Evolutionary conservation across 2,113 vertebrate species (phyloP).

Genomic region (Noturus placidus): DNA sequence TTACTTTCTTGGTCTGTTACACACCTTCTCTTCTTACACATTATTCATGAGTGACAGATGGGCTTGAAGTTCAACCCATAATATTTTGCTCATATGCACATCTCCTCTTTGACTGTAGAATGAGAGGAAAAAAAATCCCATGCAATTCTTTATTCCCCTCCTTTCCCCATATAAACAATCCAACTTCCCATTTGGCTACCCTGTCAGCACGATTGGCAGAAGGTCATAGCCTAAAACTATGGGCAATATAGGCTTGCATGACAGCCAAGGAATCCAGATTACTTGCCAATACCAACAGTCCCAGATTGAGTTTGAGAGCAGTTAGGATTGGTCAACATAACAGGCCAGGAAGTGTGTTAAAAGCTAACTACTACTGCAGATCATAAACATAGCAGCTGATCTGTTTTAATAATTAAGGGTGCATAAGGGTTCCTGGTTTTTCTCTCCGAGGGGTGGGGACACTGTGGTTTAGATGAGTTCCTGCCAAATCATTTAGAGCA

Average conservation of each 20-base stretch:
- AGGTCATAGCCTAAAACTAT: background rate
- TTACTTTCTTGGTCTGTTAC: conserved; percentile 8
- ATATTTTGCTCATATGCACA: conserved; percentile 9
- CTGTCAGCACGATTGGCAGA: background rate
- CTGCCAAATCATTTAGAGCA: background rate
- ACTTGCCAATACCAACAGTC: background rate
- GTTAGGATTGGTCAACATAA: background rate
- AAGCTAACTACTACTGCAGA: background rate
- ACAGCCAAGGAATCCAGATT: background rate
- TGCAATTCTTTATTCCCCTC: background rate
- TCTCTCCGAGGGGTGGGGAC: background rate
- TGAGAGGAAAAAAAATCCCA: background rate
- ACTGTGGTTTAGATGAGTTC: background rate
- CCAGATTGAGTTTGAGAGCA: background rate
- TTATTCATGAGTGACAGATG: conserved; percentile 47
- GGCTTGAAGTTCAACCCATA: conserved; percentile 22
- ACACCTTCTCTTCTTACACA: conserved; percentile 16
- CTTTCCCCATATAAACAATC: background rate
- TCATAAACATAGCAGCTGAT: background rate
- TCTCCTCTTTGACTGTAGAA: conserved; percentile 5
- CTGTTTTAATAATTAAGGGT: background rate
- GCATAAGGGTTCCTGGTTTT: background rate
- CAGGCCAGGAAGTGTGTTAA: conserved; percentile 2
- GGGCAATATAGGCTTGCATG: background rate
- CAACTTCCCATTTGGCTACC: background rate